These are phyloP conservation scores for Nemapogon koenigi DNA, from an alignment of 2,888 invertebrate genomes.

Conservation along the genomic window DNA sequence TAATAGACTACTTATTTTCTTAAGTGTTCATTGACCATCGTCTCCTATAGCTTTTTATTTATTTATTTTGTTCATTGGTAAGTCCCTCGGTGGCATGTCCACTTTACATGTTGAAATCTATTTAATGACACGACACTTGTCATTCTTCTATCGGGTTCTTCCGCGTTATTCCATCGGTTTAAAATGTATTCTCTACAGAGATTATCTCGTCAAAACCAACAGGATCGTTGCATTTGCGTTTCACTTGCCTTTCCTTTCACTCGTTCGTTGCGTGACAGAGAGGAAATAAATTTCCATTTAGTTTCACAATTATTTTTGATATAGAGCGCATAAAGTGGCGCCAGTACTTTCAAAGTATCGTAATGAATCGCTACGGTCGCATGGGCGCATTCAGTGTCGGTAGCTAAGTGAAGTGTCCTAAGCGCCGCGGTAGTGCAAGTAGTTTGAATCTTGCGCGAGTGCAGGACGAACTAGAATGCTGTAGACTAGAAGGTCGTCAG, in stretches of 20 bases:
- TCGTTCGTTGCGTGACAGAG: conserved; percentile 29
- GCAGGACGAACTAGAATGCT: conserved; percentile 29
- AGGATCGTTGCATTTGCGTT: conserved; percentile 42
- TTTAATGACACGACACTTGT: too few relatives aligned
- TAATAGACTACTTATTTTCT: too few relatives aligned
- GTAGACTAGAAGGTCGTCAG: conserved; percentile 22
- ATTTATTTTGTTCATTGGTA: too few relatives aligned
- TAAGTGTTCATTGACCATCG: too few relatives aligned
- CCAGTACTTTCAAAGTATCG: conserved; percentile 52
- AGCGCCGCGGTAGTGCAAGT: too few relatives aligned
- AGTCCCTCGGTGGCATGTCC: too few relatives aligned
- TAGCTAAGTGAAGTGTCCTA: too few relatives aligned
- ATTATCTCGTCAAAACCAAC: conserved; percentile 54
- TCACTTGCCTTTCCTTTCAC: conserved; percentile 29
- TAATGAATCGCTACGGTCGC: conserved; percentile 60
- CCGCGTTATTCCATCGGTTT: too few relatives aligned
- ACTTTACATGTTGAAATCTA: too few relatives aligned
- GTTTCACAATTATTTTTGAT: conserved; percentile 17
- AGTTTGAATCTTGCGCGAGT: conserved; percentile 21
- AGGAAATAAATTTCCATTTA: conserved; percentile 22
- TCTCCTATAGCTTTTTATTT: too few relatives aligned
- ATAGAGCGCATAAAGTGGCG: conserved; percentile 36
- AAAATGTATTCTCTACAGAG: too few relatives aligned
- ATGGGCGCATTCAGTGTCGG: conserved; percentile 53
- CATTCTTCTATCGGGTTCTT: too few relatives aligned